Evolutionary conservation across 2,888 invertebrate species (phyloP).

Genomic region (Aspidiotus destructor): DNA sequence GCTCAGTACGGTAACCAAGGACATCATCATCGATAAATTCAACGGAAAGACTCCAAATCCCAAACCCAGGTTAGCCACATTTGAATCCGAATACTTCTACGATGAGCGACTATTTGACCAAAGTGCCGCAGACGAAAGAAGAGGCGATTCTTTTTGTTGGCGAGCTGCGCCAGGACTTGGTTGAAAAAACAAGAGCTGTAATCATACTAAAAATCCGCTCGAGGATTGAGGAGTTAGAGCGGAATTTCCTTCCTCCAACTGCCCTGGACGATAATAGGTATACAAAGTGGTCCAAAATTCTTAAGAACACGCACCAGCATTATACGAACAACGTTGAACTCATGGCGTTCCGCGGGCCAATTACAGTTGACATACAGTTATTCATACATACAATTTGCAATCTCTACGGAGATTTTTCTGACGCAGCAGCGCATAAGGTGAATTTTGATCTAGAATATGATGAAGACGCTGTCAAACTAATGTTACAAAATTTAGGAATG

Average conservation of each 20-base stretch:
- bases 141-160: too few relatives aligned
- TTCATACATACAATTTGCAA: conserved; percentile 6
- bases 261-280: background rate
- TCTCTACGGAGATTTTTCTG: conserved; percentile 15
- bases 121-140: too few relatives aligned
- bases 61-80: too few relatives aligned
- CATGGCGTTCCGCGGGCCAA: conserved; percentile 1
- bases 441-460: background rate
- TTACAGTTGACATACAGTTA: conserved; percentile 5
- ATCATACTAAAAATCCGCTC: conserved; percentile 7
- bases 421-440: conserved; percentile 12
- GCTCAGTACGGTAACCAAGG: too few relatives aligned
- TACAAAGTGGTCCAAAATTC: conserved; percentile 9
- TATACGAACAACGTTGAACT: conserved; percentile 12
- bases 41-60: too few relatives aligned
- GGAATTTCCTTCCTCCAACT: conserved; percentile 10
- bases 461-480: conserved; percentile 7
- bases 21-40: too few relatives aligned
- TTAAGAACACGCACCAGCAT: background rate
- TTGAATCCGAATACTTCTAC: too few relatives aligned
- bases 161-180: too few relatives aligned
- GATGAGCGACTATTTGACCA: too few relatives aligned
- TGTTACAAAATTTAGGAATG: conserved; percentile 9
- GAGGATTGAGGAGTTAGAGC: conserved; percentile 12
- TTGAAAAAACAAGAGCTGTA: conserved; percentile 3